Evolutionary conservation across 2,888 invertebrate species (phyloP).

Genomic region (Platycheirus albimanus): DNA sequence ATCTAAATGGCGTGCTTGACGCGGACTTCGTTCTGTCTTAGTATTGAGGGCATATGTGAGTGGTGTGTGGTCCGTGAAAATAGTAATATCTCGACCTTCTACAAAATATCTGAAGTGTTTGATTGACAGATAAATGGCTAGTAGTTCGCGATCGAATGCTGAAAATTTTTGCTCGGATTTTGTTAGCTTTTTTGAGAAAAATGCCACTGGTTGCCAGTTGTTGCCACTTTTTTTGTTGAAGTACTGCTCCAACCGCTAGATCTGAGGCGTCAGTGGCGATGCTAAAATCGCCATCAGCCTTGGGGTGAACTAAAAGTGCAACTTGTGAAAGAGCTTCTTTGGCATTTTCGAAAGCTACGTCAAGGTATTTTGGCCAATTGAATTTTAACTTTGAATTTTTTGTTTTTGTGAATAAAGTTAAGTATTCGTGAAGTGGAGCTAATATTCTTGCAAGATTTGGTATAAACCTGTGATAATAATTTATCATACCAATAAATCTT

Average conservation of each 20-base stretch:
- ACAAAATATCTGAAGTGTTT: no score
- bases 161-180: conserved; percentile 75
- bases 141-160: no score
- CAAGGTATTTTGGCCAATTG: conserved; percentile 17
- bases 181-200: conserved; percentile 76
- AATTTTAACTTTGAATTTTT: neutral
- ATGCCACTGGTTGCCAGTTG: conserved; percentile 75
- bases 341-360: neutral
- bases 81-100: no score
- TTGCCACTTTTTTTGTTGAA: conserved; percentile 73
- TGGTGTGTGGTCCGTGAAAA: no score
- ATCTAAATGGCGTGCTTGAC: no score
- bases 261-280: conserved; percentile 71
- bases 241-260: conserved; percentile 73
- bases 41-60: no score
- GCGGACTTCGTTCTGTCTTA: no score
- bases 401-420: neutral
- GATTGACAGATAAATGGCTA: no score
- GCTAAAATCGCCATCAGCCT: neutral
- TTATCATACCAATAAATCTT: conserved; percentile 6
- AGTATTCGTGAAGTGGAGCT: conserved; percentile 18
- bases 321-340: conserved; percentile 19
- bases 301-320: conserved; percentile 39
- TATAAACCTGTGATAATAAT: conserved; percentile 7
- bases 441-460: conserved; percentile 2